Evolutionary conservation across 2,888 invertebrate genomes (phyloP).

Genomic region (Hyposoter didymator): DNA sequence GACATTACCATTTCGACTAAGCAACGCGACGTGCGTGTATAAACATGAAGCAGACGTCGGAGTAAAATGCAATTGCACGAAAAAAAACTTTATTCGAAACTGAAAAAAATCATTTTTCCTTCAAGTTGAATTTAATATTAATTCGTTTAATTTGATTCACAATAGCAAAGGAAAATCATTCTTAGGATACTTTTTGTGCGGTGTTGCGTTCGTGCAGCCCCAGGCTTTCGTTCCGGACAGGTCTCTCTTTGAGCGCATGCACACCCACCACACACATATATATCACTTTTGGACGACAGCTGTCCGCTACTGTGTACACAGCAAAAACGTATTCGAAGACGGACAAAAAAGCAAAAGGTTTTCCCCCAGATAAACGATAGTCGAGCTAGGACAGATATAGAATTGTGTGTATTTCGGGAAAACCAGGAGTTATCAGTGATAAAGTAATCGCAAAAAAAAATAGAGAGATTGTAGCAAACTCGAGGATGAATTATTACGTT

Average conservation of each 20-base stretch:
- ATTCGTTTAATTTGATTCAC: not conserved
- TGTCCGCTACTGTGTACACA: slow-evolving; percentile 24
- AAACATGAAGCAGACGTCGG: not conserved
- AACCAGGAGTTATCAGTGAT: slow-evolving; percentile 28
- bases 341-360: slow-evolving; percentile 12
- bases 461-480: not conserved
- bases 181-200: not conserved
- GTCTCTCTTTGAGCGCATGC: not conserved
- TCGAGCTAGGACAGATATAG: not conserved
- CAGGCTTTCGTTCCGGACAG: not conserved
- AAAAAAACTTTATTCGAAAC: not conserved
- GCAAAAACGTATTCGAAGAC: slow-evolving; percentile 18
- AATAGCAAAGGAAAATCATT: slow-evolving; percentile 2
- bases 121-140: not conserved
- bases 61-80: not conserved
- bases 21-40: not conserved
- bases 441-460: slow-evolving; percentile 1
- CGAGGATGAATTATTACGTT: not conserved
- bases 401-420: slow-evolving; percentile 27
- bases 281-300: slow-evolving; percentile 22
- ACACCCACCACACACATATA: not conserved
- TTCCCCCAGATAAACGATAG: slow-evolving; percentile 28
- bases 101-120: not conserved
- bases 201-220: not conserved
- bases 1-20: slow-evolving; percentile 22